Conservation (phyloP, 2,888 invertebrate species). For the Chironomus riparius region DNA sequence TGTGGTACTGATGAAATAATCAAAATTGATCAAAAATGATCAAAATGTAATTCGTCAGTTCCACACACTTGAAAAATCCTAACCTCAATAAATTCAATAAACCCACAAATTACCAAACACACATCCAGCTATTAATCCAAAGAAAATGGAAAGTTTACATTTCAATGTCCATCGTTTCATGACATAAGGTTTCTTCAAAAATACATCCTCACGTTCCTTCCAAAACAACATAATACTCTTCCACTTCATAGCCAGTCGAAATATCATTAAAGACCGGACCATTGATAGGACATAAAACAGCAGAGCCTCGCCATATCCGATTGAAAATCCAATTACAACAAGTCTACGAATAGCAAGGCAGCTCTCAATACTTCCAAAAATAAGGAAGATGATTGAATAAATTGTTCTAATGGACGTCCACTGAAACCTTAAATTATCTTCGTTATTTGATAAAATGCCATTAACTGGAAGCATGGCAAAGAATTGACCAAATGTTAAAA, state of each 20-base stretch:
- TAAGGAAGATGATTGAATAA: neutral
- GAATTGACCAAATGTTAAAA: neutral
- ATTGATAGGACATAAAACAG: neutral
- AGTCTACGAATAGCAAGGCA: neutral
- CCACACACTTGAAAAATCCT: too few relatives aligned
- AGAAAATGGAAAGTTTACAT: neutral
- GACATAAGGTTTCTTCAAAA: neutral
- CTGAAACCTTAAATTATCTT: neutral
- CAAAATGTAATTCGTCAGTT: too few relatives aligned
- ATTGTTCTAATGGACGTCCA: neutral
- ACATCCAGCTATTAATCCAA: neutral
- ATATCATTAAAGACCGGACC: neutral
- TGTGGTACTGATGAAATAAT: too few relatives aligned
- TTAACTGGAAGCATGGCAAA: neutral
- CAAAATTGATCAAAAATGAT: too few relatives aligned
- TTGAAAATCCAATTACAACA: neutral
- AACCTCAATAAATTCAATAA: too few relatives aligned
- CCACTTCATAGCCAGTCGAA: slow-evolving; percentile 15
- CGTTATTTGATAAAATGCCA: neutral
- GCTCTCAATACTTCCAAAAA: neutral
- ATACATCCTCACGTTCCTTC: neutral
- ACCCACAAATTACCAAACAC: neutral
- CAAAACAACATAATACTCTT: neutral
- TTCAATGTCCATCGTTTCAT: neutral
- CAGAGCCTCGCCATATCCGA: neutral